Evolutionary conservation across 2,888 invertebrate genomes (phyloP), one percentile per base, ranked within the genome.

Genomic region (Creontiades dilutus): DNA sequence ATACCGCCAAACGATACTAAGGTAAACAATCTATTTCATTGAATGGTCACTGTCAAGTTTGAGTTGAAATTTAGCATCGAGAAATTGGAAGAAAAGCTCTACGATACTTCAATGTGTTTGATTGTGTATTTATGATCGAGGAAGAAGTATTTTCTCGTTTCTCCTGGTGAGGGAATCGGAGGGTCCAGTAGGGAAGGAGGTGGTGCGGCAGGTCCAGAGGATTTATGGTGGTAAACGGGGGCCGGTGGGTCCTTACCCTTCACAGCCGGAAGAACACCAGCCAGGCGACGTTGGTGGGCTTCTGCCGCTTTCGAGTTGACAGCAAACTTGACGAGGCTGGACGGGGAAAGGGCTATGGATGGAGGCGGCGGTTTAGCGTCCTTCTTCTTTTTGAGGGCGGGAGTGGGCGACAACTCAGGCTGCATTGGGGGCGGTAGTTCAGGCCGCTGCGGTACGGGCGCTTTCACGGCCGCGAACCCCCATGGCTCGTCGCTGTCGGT

Each of bases 311-410:
- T 95, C 92, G 95, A 95, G 92, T 95, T 95, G 76, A 95, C 95
- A 78, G 95, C 95, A 37, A 95, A 95, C 93, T 95, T 96, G 76
- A 95, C 95, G 90, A 95, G 93, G 92, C 94, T 94, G 91, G 95
- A 95, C 14, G 95, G 95, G 78, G 91, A 91, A 19, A 89, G 57
- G 76, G 78, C 76, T 23, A 76, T 37, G 27, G 87, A 55, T 47
- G 85, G 76, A 27, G 89, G 89, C 57, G 89, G 80, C 46, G 78
- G 48, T 68, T 68, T 37, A 28, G 28, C 55, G 46, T 88, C 68
- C 89, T 89, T 89, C 82, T 89, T 82, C 88, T 88, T 88, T 75
- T 84, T 84, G 68, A 84, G 86, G 78, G 81, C 90, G 19, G 88
- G 78, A 47, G 68, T 37, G 11, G 82, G 75, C 19, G 68, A 23